phyloP scores from a whole-genome alignment of 1,140 invertebrate genomes.

The Diorhabda sublineata region DNA sequence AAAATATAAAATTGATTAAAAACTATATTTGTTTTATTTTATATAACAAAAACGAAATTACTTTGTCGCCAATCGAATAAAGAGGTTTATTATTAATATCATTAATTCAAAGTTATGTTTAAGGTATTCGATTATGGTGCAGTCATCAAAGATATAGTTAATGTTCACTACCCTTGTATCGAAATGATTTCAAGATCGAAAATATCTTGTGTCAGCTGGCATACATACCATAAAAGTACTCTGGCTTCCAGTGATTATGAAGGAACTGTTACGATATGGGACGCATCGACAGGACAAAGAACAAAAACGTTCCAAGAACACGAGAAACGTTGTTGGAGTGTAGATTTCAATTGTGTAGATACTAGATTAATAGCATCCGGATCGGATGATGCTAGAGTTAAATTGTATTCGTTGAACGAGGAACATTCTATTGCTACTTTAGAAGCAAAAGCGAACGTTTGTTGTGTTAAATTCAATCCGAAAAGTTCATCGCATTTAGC shows the following conservation, averaged over 20 bases:
- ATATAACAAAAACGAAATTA: no score
- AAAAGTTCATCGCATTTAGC: slow-evolving; percentile 80
- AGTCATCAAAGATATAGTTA: slow-evolving; percentile 76
- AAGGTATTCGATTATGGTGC: slow-evolving; percentile 81
- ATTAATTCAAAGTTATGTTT: background rate
- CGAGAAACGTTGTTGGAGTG: slow-evolving; percentile 94
- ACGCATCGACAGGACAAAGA: slow-evolving; percentile 74
- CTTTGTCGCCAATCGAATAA: no score
- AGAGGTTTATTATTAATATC: no score
- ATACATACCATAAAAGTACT: slow-evolving; percentile 81
- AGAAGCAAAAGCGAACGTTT: slow-evolving; percentile 91
- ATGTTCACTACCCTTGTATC: slow-evolving; percentile 87
- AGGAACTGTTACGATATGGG: slow-evolving; percentile 91
- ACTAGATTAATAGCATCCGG: slow-evolving; percentile 88
- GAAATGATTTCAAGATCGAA: slow-evolving; percentile 94
- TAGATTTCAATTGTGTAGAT: slow-evolving; percentile 93
- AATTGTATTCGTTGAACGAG: slow-evolving; percentile 86
- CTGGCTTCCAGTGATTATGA: slow-evolving; percentile 95
- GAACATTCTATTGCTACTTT: slow-evolving; percentile 84
- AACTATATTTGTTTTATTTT: no score
- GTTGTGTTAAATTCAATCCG: slow-evolving; percentile 96
- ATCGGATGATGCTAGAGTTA: slow-evolving; percentile 92
- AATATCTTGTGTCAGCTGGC: slow-evolving; percentile 94
- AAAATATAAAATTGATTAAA: no score
- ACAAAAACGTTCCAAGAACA: slow-evolving; percentile 82